phyloP scores from a whole-genome alignment of 2,113 vertebrate species.

The Neopipo cinnamomea region DNA sequence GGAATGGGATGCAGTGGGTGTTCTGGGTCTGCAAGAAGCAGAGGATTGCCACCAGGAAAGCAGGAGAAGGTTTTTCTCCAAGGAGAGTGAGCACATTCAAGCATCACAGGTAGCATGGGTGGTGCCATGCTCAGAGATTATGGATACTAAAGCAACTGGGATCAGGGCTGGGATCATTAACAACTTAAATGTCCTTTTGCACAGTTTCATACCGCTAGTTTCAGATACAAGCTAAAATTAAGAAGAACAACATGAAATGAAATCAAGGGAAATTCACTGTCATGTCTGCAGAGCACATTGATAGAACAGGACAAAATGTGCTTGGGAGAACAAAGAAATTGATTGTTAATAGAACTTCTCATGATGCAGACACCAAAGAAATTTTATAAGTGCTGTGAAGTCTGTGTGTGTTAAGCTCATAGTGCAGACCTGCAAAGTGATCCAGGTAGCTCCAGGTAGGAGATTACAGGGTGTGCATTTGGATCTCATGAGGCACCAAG shows the following conservation, averaged over 20 bases:
- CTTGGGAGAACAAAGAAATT: not conserved
- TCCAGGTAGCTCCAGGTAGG: not conserved
- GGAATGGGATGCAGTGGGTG: not conserved
- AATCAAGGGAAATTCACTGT: conserved; percentile 2
- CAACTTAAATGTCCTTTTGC: not conserved
- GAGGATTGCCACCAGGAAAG: not conserved
- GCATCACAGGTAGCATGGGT: not conserved
- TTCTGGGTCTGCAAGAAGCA: not conserved
- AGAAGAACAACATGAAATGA: not conserved
- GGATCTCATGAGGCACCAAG: not conserved
- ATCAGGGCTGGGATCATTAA: not conserved
- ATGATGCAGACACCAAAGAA: not conserved
- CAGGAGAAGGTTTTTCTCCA: not conserved
- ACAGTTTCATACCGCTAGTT: not conserved
- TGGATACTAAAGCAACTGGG: not conserved
- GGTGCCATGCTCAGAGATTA: not conserved
- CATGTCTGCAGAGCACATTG: not conserved
- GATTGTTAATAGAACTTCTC: not conserved
- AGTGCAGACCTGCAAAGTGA: not conserved
- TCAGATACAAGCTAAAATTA: conserved; percentile 1
- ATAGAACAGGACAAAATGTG: not conserved
- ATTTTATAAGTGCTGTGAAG: not conserved
- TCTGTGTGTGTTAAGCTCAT: not conserved
- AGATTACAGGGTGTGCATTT: not conserved
- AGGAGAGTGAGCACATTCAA: not conserved